These are phyloP conservation scores for Orthosia gracilis DNA, from an alignment of 2,888 invertebrate species.

Conservation along the genomic window DNA sequence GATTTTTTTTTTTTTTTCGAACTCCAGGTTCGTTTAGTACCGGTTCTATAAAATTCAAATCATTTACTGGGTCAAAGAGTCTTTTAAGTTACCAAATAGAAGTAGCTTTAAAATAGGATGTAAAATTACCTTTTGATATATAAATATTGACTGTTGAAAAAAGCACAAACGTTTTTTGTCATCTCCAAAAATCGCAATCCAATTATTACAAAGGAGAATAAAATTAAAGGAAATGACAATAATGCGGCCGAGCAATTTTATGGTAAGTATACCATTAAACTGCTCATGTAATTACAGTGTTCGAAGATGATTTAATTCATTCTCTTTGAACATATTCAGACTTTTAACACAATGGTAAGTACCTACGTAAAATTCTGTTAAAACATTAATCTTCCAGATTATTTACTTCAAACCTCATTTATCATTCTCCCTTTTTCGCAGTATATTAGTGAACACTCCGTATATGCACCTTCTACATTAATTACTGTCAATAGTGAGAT, in stretches of 20 bases:
- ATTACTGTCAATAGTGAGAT: slow-evolving; percentile 28
- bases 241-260: neutral
- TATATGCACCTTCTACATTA: slow-evolving; percentile 17
- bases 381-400: slow-evolving; percentile 50
- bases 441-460: slow-evolving; percentile 9
- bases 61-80: neutral
- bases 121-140: neutral
- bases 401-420: slow-evolving; percentile 40
- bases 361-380: slow-evolving; percentile 17
- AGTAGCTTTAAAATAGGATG: neutral
- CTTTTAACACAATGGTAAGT: slow-evolving; percentile 9
- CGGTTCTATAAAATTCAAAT: neutral
- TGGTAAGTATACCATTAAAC: neutral
- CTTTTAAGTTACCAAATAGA: neutral
- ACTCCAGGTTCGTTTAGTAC: neutral
- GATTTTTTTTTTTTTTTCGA: neutral
- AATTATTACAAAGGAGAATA: neutral
- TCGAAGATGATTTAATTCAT: slow-evolving; percentile 6
- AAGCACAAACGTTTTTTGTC: neutral
- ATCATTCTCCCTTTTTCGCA: slow-evolving; percentile 23
- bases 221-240: neutral
- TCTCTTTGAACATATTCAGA: slow-evolving; percentile 7
- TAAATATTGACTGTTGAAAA: neutral
- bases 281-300: slow-evolving; percentile 1
- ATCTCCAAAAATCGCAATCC: neutral